Percentiles rank a stretch among this genome's conserved stretches.
Evolutionary conservation across 2,888 invertebrate genomes (phyloP).

Genomic region (Pseudanteris insignis): DNA sequence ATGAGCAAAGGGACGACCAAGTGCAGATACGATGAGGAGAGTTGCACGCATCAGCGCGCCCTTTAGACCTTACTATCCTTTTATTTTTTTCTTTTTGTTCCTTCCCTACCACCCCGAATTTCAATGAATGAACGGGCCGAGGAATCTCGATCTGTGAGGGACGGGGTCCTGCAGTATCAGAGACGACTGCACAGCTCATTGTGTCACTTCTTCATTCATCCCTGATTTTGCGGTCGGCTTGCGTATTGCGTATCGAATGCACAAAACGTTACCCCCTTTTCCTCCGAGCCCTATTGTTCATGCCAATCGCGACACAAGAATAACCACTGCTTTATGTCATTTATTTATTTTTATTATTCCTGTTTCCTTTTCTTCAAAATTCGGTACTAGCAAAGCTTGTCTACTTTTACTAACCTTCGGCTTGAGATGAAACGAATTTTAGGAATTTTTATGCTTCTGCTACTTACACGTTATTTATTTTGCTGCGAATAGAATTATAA

Average conservation of each 20-base stretch:
- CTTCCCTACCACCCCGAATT: conserved; percentile 47
- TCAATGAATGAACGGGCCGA: conserved; percentile 55
- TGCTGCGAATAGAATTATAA: too few species aligned
- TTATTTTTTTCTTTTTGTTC: too few species aligned
- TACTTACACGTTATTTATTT: too few species aligned
- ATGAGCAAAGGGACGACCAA: conserved; percentile 52
- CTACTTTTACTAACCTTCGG: too few species aligned
- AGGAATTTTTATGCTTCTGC: too few species aligned
- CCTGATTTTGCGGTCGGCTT: conserved; percentile 66
- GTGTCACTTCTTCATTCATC: conserved; percentile 64
- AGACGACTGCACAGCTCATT: conserved; percentile 44
- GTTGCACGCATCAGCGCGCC: conserved; percentile 62
- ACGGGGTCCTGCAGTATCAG: conserved; percentile 42
- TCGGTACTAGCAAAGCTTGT: too few species aligned
- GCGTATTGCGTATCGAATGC: conserved; percentile 66
- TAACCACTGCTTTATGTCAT: too few species aligned
- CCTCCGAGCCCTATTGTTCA: conserved; percentile 24
- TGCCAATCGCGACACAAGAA: too few species aligned
- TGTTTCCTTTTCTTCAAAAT: too few species aligned
- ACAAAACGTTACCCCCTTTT: conserved; percentile 49
- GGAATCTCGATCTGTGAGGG: conserved; percentile 40
- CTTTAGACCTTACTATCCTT: conserved; percentile 63
- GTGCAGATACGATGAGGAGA: conserved; percentile 44
- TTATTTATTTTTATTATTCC: too few species aligned
- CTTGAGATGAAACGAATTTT: too few species aligned